These are phyloP conservation scores for Sepiola atlantica DNA, from an alignment of 2,888 invertebrate species.

Conservation along the genomic window DNA sequence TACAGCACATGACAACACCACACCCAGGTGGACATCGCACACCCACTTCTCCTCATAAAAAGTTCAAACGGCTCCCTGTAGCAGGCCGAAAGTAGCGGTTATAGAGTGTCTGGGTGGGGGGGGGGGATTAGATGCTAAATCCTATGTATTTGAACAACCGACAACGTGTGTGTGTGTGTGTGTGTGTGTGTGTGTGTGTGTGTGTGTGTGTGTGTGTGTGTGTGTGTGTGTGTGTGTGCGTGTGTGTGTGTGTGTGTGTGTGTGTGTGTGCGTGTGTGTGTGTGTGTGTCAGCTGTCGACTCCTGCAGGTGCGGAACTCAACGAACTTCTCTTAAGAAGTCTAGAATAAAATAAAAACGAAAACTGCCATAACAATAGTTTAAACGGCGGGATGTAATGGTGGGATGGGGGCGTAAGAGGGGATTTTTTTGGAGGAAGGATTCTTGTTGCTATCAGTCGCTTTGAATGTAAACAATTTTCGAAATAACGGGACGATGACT, in stretches of 20 bases:
- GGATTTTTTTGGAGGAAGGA: too few relatives aligned
- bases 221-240: background rate
- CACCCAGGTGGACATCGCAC: too few relatives aligned
- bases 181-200: background rate
- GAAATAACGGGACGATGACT: background rate
- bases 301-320: background rate
- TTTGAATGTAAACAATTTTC: background rate
- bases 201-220: background rate
- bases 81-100: too few relatives aligned
- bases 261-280: background rate
- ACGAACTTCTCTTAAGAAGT: background rate
- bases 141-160: too few relatives aligned
- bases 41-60: too few relatives aligned
- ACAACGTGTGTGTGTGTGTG: too few relatives aligned
- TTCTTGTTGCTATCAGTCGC: background rate
- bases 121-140: background rate
- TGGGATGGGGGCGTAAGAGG: background rate
- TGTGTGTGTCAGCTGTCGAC: background rate
- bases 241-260: background rate
- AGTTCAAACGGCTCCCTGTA: too few relatives aligned
- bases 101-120: too few relatives aligned
- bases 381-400: background rate
- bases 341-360: background rate
- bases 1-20: too few relatives aligned
- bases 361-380: slow-evolving; percentile 32